A percentile compares a stretch with the other conserved stretches of the same genome.
These are phyloP conservation scores for Phylloscopus collybita DNA, from an alignment of 2,797 vertebrate species.

Conservation along the genomic window DNA sequence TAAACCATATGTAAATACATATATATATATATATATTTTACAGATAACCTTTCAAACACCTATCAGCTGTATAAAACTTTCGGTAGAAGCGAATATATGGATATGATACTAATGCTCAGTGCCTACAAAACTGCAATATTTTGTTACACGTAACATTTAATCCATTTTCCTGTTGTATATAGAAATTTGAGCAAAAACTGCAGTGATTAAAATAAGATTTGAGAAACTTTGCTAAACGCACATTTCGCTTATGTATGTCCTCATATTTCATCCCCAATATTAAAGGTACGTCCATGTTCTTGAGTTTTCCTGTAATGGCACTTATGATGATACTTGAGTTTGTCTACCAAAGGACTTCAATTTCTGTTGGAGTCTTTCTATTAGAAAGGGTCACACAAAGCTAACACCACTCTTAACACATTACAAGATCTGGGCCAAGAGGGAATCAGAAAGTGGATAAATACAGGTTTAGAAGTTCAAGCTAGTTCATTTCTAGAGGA, in stretches of 20 bases:
- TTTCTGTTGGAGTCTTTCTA: neutral
- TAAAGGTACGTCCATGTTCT: neutral
- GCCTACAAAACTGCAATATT: neutral
- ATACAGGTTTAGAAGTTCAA: neutral
- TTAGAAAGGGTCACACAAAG: neutral
- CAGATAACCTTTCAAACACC: neutral
- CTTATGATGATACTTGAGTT: neutral
- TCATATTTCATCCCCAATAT: neutral
- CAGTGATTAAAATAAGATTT: neutral
- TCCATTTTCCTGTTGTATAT: neutral
- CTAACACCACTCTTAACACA: neutral
- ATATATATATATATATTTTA: neutral
- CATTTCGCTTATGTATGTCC: neutral
- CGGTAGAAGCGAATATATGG: neutral
- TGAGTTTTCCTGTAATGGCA: neutral
- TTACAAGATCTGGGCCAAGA: neutral
- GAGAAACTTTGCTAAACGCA: neutral
- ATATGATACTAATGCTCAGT: neutral
- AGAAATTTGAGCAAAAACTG: neutral
- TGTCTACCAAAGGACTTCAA: neutral
- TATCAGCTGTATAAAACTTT: neutral
- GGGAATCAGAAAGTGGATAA: neutral
- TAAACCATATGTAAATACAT: neutral
- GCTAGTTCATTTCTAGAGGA: neutral
- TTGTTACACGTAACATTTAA: neutral